These are phyloP conservation scores for Hedychridium roseum DNA, from an alignment of 2,888 invertebrate species.

Conservation along the genomic window DNA sequence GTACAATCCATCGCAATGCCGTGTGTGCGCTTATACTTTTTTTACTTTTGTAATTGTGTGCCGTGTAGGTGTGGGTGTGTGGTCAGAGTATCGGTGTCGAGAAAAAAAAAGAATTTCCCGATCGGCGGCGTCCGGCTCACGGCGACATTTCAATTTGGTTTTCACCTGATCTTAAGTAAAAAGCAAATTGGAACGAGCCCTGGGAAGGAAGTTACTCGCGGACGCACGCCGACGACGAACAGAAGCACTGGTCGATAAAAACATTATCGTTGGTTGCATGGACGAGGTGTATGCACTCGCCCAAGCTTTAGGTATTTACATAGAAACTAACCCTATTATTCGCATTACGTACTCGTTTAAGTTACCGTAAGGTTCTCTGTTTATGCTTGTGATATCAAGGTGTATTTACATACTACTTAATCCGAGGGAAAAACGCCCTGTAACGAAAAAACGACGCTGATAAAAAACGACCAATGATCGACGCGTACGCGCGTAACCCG, in stretches of 20 bases:
- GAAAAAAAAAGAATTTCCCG: slow-evolving; percentile 54
- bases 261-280: slow-evolving; percentile 60
- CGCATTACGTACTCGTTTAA: slow-evolving; percentile 57
- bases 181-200: not conserved
- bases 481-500: slow-evolving; percentile 38
- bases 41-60: slow-evolving; percentile 34
- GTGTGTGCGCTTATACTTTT: slow-evolving; percentile 43
- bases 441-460: slow-evolving; percentile 46
- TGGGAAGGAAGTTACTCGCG: not conserved
- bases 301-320: slow-evolving; percentile 54
- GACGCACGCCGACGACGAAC: slow-evolving; percentile 47
- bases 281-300: slow-evolving; percentile 54
- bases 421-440: slow-evolving; percentile 58
- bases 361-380: slow-evolving; percentile 57
- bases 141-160: slow-evolving; percentile 14
- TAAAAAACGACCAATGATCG: slow-evolving; percentile 53
- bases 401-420: slow-evolving; percentile 63
- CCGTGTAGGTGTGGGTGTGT: slow-evolving; percentile 23
- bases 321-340: slow-evolving; percentile 62
- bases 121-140: slow-evolving; percentile 41
- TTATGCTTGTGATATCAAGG: slow-evolving; percentile 59
- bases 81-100: slow-evolving; percentile 38
- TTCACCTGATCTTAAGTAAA: not conserved
- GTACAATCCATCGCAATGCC: slow-evolving; percentile 58
- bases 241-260: slow-evolving; percentile 60